Conservation (phyloP, 2,888 invertebrate genomes). For the Spilosoma lubricipeda region DNA sequence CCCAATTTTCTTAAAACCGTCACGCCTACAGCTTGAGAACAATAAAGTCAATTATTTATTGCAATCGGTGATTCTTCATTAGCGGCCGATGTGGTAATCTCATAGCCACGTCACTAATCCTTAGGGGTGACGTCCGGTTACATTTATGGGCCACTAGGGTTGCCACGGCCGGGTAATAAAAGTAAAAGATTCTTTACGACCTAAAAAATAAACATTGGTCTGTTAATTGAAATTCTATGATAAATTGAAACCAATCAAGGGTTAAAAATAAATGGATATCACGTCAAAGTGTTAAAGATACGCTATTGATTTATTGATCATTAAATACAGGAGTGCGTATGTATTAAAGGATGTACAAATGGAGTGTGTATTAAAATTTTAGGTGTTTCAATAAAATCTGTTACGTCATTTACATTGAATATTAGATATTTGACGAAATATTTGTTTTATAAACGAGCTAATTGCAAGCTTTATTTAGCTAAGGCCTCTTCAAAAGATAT, state of each 20-base stretch:
- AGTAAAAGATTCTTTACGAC: background rate
- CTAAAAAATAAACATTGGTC: background rate
- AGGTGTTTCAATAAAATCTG: background rate
- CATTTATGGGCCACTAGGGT: constrained; percentile 73
- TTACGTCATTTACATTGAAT: background rate
- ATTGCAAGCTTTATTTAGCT: too few relatives aligned
- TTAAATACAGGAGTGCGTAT: background rate
- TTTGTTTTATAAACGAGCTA: too few relatives aligned
- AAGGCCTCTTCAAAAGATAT: too few relatives aligned
- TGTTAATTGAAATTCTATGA: constrained; percentile 9
- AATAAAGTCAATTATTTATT: constrained; percentile 67
- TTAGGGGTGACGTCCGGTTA: constrained; percentile 83
- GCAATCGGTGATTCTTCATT: constrained; percentile 84
- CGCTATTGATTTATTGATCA: constrained; percentile 1
- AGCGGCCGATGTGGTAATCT: constrained; percentile 85
- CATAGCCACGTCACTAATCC: constrained; percentile 84
- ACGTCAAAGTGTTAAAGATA: background rate
- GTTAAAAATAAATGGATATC: background rate
- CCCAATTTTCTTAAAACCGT: constrained; percentile 9
- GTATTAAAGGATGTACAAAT: background rate
- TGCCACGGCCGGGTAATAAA: constrained; percentile 50
- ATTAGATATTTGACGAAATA: background rate
- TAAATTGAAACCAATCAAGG: background rate
- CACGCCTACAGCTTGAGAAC: constrained; percentile 11
- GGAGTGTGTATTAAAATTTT: background rate